These are phyloP conservation scores for Sardinella longiceps DNA, from an alignment of 2,797 vertebrate species.

Conservation along the genomic window DNA sequence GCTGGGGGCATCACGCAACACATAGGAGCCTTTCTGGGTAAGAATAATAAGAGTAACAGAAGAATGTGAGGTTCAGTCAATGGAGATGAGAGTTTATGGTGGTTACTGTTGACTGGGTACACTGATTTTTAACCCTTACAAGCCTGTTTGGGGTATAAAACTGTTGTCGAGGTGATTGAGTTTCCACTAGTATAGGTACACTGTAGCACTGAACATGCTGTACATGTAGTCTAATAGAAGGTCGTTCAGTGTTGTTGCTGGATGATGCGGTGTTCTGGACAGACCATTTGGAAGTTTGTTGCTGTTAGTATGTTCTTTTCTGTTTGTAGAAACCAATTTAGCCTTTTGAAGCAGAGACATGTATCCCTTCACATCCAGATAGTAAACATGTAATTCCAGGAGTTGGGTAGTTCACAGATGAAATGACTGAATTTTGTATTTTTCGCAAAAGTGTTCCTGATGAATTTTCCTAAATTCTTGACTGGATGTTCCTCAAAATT, in stretches of 20 bases:
- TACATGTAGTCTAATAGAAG: too few species aligned
- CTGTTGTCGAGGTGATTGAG: too few species aligned
- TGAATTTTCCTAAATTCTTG: too few species aligned
- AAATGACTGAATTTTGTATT: too few species aligned
- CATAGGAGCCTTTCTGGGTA: constrained; percentile 94
- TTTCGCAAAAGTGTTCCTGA: neutral
- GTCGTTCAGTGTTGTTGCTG: neutral
- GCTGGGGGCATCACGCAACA: constrained; percentile 96
- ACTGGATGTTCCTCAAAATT: neutral
- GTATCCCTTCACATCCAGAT: too few species aligned
- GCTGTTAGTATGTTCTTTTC: neutral
- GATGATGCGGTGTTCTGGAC: neutral
- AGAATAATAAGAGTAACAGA: constrained; percentile 18
- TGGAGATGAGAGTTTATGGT: neutral
- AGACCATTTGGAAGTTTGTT: neutral
- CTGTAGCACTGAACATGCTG: neutral
- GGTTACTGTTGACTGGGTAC: neutral
- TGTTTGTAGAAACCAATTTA: neutral
- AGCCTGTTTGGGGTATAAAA: too few species aligned
- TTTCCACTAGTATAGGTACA: too few species aligned
- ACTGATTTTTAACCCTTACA: neutral
- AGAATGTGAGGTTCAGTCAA: too few species aligned
- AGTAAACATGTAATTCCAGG: neutral
- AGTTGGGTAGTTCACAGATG: neutral
- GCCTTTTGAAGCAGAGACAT: neutral